Percentiles rank a stretch among this genome's conserved stretches.
phyloP scores from a whole-genome alignment of 2,797 vertebrate species.

The Sebastes baramenuke region DNA sequence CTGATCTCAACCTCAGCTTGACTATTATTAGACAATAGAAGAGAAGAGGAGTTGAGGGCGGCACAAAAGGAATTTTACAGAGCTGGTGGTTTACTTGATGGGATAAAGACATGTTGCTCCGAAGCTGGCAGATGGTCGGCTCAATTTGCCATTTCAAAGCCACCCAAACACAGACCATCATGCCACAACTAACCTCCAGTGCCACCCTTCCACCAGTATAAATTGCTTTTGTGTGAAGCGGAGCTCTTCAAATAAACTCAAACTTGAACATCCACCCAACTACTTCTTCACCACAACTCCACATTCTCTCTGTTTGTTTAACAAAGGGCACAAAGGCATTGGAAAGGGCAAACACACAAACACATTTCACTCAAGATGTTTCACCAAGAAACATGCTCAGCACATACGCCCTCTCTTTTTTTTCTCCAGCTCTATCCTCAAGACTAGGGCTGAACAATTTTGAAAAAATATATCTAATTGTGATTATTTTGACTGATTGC shows the following conservation, averaged over 20 bases:
- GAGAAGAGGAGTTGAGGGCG: neutral
- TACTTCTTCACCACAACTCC: neutral
- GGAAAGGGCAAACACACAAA: neutral
- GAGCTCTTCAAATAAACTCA: neutral
- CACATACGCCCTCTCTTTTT: neutral
- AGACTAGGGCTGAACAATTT: no score
- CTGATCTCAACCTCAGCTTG: neutral
- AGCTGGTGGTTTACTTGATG: constrained; percentile 1
- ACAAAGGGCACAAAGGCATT: neutral
- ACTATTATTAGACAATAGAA: neutral
- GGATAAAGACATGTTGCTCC: neutral
- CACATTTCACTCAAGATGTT: neutral
- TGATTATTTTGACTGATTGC: no score
- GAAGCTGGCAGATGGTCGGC: neutral
- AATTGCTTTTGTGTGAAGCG: neutral
- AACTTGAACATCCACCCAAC: neutral
- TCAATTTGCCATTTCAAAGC: constrained; percentile 8
- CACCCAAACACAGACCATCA: neutral
- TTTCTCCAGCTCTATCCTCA: neutral
- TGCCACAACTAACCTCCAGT: neutral
- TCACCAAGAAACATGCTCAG: neutral
- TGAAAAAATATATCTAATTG: no score
- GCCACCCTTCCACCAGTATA: neutral
- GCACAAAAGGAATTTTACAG: neutral
- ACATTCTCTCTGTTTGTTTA: neutral